Base-by-base conservation (phyloP, 2,888 invertebrate genomes). In the Rhabditophanes sp. region DNA sequence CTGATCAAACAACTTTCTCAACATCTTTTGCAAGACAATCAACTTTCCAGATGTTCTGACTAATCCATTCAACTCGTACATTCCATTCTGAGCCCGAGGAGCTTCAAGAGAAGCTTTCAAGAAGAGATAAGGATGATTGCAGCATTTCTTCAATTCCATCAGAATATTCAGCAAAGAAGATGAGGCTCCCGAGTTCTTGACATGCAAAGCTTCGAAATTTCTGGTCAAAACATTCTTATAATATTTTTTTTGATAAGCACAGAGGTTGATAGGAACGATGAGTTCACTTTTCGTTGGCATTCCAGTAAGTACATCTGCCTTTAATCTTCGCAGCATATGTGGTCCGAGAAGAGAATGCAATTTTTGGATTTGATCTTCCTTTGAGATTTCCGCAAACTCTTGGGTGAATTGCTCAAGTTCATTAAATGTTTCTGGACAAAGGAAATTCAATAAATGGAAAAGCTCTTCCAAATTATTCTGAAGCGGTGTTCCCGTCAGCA, bases 111-210 rank as follows among this genome's bases (percentile, higher is more conserved):
- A 43, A 0, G 93, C 93, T 2, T 84, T 85, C 0, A 90, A 85
- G 69, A 99, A 96, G 31, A 99, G 72, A 66, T 93, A 99, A 0
- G 96, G 96, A 70, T 99, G 96, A 66, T 99, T 99, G 66, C 93
- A 96, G 66, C 96, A 96, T 67, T 99, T 99, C 68, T 96, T 96
- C 65, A 99, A 71, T 66, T 99, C 96, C 96, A 99, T 96, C 82
- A 99, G 90, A 25, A 99, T 87, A 66, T 99, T 99, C 29, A 96
- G 75, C 35, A 99, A 70, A 0, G 93, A 93, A 29, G 90, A 87
- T 57, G 73, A 68, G 16, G 54, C 44, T 2, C 83, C 83, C 33
- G 88, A 90, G 37, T 83, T 81, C 69, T 82, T 85, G 0, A 87
- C 80, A 69, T 93, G 93, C 37, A 99, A 70, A 18, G 93, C 96